phyloP scores from a whole-genome alignment of 2,113 vertebrate species.

The Hiodon tergisus region DNA sequence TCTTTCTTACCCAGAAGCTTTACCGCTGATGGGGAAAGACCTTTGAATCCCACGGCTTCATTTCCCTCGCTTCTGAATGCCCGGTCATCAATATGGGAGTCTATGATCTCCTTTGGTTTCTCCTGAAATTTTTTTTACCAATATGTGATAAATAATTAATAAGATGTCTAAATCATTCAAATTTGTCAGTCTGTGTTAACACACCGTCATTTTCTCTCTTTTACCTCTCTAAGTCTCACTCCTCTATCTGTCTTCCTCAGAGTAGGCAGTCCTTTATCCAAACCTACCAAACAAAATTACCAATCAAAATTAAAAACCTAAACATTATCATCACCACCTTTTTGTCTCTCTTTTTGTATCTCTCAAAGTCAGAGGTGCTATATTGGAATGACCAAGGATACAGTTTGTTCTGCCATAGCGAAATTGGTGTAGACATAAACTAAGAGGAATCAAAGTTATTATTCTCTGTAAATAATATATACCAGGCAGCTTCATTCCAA shows the following conservation, averaged over 20 bases:
- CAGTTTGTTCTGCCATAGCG: too few species aligned
- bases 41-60: constrained; percentile 1
- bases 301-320: neutral
- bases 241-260: constrained; percentile 22
- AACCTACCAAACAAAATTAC: constrained; percentile 5
- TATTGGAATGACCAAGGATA: too few species aligned
- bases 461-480: constrained; percentile 13
- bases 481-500: constrained; percentile 65
- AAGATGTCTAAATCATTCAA: neutral
- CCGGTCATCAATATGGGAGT: neutral
- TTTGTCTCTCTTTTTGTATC: too few species aligned
- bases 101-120: constrained; percentile 4
- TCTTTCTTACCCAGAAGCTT: constrained; percentile 1
- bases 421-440: too few species aligned
- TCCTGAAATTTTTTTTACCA: neutral
- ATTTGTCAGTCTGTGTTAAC: neutral
- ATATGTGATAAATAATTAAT: too few species aligned
- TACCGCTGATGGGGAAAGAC: neutral
- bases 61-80: neutral
- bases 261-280: constrained; percentile 11
- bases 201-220: neutral
- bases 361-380: too few species aligned
- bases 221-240: constrained; percentile 16
- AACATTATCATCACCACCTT: neutral
- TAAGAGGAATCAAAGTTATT: neutral